Evolutionary conservation across 2,113 vertebrate genomes (phyloP).

Genomic region (Pundamilia nyererei): DNA sequence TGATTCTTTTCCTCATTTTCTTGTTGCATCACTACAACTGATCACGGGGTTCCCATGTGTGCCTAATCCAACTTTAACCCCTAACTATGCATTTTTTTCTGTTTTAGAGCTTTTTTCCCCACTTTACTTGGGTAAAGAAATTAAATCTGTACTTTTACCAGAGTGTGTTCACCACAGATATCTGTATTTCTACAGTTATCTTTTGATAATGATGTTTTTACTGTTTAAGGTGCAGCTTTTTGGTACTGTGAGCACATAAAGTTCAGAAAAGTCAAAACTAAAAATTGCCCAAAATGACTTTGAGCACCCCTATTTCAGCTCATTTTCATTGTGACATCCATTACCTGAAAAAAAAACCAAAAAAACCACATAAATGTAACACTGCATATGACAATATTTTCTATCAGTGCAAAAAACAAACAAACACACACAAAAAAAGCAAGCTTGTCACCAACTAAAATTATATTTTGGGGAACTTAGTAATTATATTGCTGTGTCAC

Average conservation of each 20-base stretch:
- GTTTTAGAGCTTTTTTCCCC: not conserved
- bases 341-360: not conserved
- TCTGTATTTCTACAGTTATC: not conserved
- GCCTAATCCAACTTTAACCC: not conserved
- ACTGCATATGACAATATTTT: not conserved
- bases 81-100: not conserved
- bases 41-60: not conserved
- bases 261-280: not conserved
- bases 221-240: not conserved
- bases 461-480: not conserved
- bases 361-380: not conserved
- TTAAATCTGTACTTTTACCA: not conserved
- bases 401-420: not conserved
- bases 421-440: rapidly evolving
- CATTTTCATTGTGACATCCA: not conserved
- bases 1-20: not conserved
- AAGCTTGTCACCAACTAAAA: not conserved
- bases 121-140: not conserved
- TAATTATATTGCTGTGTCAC: not conserved
- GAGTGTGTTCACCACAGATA: rapidly evolving
- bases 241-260: not conserved
- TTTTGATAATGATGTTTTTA: not conserved
- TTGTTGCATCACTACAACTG: not conserved
- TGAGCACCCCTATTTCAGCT: not conserved
- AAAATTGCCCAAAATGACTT: not conserved